Percentiles rank a stretch among this genome's conserved stretches.
Evolutionary conservation across 2,888 invertebrate genomes (phyloP).

Genomic region (Eucera pruinosa): DNA sequence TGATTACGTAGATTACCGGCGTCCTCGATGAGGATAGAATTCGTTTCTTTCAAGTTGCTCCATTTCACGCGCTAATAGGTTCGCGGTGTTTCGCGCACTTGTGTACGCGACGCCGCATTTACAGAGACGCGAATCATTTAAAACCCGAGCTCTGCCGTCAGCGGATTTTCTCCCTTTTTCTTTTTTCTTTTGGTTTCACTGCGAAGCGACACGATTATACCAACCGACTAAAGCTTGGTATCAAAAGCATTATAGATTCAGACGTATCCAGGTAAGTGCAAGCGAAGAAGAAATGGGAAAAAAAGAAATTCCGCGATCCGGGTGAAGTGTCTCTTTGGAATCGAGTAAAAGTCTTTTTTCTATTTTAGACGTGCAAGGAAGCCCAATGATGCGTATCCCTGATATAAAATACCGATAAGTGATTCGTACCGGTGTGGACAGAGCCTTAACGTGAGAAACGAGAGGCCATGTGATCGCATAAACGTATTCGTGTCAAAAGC

Average conservation of each 20-base stretch:
- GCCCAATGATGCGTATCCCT: background rate
- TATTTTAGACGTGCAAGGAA: conserved; percentile 16
- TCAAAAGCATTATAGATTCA: conserved; percentile 64
- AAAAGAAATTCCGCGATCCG: conserved; percentile 36
- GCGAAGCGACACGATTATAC: conserved; percentile 55
- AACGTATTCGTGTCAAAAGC: conserved; percentile 83
- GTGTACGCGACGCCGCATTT: conserved; percentile 24
- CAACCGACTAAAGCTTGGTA: conserved; percentile 48
- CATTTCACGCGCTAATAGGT: conserved; percentile 55
- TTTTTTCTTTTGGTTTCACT: conserved; percentile 14
- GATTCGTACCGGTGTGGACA: conserved; percentile 49
- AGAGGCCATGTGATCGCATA: conserved; percentile 79
- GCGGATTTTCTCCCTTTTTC: conserved; percentile 10
- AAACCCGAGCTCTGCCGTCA: conserved; percentile 43
- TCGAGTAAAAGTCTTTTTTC: conserved; percentile 32
- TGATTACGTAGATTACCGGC: conserved; percentile 54
- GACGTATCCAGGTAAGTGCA: conserved; percentile 29
- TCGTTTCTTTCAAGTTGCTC: conserved; percentile 48
- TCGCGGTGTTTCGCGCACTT: conserved; percentile 31
- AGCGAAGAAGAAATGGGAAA: background rate
- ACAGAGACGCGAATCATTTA: conserved; percentile 44
- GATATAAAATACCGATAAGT: conserved; percentile 42
- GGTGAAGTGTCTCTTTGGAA: conserved; percentile 28
- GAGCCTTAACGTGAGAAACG: conserved; percentile 73
- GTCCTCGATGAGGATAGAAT: conserved; percentile 42